phyloP scores from a whole-genome alignment of 2,113 vertebrate species.

The Hemiscyllium ocellatum region DNA sequence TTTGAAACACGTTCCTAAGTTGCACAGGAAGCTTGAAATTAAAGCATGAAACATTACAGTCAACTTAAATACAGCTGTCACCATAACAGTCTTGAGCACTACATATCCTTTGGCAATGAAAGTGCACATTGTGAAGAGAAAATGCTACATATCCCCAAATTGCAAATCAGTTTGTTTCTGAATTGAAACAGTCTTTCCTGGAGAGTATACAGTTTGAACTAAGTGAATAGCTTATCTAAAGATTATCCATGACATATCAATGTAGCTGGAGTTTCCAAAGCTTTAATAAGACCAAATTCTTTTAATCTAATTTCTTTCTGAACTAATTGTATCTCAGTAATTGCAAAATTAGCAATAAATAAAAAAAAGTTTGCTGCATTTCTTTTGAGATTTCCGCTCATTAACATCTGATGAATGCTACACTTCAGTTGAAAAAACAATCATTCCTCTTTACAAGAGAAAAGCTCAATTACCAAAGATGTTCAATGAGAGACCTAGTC shows the following conservation, averaged over 20 bases:
- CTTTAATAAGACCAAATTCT: background rate
- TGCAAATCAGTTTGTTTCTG: background rate
- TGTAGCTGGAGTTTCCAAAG: too few relatives aligned
- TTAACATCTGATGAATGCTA: slow-evolving; percentile 8
- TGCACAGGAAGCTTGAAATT: background rate
- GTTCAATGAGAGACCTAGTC: background rate
- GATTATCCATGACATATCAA: background rate
- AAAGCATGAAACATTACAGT: background rate
- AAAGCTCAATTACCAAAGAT: background rate
- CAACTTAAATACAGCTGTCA: background rate
- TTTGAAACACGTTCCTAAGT: background rate
- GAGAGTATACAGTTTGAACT: background rate
- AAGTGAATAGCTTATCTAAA: background rate
- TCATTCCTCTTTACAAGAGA: background rate
- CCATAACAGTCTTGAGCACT: background rate
- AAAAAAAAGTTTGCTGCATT: background rate
- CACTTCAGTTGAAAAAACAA: slow-evolving; percentile 21
- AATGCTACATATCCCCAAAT: background rate
- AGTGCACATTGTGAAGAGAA: background rate
- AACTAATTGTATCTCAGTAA: background rate
- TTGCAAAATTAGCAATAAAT: background rate
- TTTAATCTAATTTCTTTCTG: background rate
- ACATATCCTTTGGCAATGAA: background rate
- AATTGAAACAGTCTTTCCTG: background rate
- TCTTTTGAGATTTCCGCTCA: background rate